phyloP scores from a whole-genome alignment of 2,888 invertebrate genomes.

The Crematogaster levior region DNA sequence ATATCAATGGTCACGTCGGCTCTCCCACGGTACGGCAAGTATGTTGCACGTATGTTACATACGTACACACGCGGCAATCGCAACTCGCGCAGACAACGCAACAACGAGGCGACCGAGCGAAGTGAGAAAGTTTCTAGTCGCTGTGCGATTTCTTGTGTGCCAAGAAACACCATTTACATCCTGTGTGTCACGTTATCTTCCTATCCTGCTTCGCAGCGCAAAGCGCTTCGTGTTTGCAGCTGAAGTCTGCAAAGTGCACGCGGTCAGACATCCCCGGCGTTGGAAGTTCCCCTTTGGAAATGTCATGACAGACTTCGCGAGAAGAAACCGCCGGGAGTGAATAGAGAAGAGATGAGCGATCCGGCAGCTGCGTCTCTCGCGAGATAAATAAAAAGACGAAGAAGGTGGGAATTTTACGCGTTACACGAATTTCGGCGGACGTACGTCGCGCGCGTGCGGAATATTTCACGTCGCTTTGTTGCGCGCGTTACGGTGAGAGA shows the following conservation, averaged over 20 bases:
- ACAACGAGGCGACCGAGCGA: conserved; percentile 41
- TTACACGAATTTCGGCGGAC: conserved; percentile 21
- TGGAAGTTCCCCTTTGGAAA: conserved; percentile 50
- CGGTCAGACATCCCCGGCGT: conserved; percentile 48
- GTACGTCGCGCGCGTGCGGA: conserved; percentile 14
- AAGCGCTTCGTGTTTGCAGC: conserved; percentile 27
- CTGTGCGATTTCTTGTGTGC: conserved; percentile 64
- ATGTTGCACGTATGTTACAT: conserved; percentile 2
- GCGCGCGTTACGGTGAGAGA: conserved; percentile 2
- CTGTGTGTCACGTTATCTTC: conserved; percentile 67
- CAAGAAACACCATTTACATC: conserved; percentile 67
- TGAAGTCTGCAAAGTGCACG: conserved; percentile 61
- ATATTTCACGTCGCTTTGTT: conserved; percentile 43
- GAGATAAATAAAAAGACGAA: neutral
- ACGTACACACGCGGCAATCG: neutral
- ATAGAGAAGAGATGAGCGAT: conserved; percentile 26
- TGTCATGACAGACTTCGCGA: conserved; percentile 57
- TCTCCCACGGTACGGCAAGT: conserved; percentile 66
- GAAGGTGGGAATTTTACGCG: neutral
- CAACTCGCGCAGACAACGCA: conserved; percentile 53
- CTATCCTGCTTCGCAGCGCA: conserved; percentile 57
- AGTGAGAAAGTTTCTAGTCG: conserved; percentile 76
- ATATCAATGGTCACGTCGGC: conserved; percentile 72
- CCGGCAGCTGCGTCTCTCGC: neutral
- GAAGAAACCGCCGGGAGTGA: conserved; percentile 19